Evolutionary conservation across 1,140 invertebrate species (phyloP), one percentile per base, ranked within the genome.

Genomic region (Drosophila lowei): DNA sequence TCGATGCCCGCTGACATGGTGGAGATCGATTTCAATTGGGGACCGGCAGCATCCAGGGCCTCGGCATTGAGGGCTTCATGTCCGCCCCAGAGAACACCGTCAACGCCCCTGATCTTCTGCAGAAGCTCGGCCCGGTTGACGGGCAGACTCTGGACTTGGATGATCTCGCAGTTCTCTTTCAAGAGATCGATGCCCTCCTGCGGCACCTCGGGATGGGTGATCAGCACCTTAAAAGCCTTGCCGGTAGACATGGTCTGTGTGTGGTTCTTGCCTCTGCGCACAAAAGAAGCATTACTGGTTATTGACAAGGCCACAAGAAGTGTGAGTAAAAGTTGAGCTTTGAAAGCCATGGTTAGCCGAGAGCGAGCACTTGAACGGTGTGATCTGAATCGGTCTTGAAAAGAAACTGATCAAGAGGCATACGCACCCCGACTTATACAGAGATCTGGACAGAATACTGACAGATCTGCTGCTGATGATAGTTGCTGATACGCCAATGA

Each of bases 1-100:
- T 97, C 96, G 83, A 95, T 93, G 52, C 90, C 98, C 9, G 98
- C 98, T 1, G 97, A 98, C 94, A 98, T 96, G 5, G 98, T 98
- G 0, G 94, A 95, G 23, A 99, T 93, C 1, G 97, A 95, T 92
- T 97, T 97, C 48, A 98, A 90, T 47, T 94, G 93, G 6, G 94
- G 92, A 30, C 97, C 97, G 90, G 93, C 93, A 0, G 93, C 92
- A 76, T 96, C 93, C 16, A 98, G 72, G 6, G 97, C 75, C 80
- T 97, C 95, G 9, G 94, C 92, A 89, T 98, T 94, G 72, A 97
- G 94, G 67, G 93, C 93, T 56, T 95, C 94, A 15, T 94, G 94
- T 13, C 95, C 79, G 23, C 94, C 81, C 92, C 96, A 97, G 61
- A 94, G 94, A 0, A 96, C 64, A 7, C 90, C 96, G 90, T 95